Evolutionary conservation across 1,140 invertebrate species (phyloP).

Genomic region (Laodelphax striatellus): DNA sequence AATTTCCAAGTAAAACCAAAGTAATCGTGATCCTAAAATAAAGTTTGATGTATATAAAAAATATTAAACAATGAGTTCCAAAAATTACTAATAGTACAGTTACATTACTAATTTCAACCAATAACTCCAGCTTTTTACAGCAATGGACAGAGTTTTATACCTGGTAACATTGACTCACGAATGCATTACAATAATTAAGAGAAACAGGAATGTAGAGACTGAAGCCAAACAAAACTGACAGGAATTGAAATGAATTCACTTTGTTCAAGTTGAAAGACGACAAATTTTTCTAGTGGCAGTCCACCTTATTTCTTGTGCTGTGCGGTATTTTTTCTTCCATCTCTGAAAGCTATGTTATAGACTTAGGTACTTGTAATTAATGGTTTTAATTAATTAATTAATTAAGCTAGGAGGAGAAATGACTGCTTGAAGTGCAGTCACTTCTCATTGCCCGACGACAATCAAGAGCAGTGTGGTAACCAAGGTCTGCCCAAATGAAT

Average conservation of each 20-base stretch:
- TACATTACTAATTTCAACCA: background rate
- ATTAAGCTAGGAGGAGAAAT: background rate
- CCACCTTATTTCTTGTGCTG: background rate
- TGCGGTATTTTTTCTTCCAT: background rate
- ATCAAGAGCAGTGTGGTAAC: constrained; percentile 1
- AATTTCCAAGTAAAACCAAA: no score
- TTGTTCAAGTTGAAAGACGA: background rate
- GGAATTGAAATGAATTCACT: no score
- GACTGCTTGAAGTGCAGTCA: background rate
- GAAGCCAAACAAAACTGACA: no score
- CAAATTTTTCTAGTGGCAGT: background rate
- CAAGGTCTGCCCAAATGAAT: background rate
- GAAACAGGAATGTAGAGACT: no score
- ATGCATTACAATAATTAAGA: no score
- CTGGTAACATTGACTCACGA: no score
- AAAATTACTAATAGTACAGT: no score
- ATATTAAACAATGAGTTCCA: no score
- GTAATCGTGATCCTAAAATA: no score
- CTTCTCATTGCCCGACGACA: background rate
- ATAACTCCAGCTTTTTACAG: no score
- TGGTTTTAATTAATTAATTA: background rate
- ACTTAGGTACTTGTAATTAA: background rate
- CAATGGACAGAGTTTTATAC: no score
- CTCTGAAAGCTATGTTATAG: background rate
- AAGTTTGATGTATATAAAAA: no score